Conservation (phyloP, 1,140 invertebrate species). For the Chrysoperla carnea region DNA sequence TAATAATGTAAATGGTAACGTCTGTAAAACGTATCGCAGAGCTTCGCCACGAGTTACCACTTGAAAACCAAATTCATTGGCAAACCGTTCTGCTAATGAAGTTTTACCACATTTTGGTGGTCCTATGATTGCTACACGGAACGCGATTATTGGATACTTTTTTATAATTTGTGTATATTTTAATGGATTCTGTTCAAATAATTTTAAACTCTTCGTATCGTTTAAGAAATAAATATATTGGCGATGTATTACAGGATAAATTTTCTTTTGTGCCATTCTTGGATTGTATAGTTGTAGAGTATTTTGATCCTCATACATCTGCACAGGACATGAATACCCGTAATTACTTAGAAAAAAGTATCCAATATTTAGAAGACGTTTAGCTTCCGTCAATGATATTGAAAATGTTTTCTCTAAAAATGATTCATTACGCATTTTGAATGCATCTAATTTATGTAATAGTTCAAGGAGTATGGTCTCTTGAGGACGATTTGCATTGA, state of each 20-base stretch:
- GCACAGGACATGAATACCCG: constrained; percentile 35
- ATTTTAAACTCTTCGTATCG: constrained; percentile 22
- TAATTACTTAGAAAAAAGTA: constrained; percentile 37
- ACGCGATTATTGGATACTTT: constrained; percentile 30
- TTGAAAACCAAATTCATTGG: constrained; percentile 26
- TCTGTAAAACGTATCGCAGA: constrained; percentile 24
- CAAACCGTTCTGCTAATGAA: constrained; percentile 34
- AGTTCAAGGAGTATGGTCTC: constrained; percentile 19
- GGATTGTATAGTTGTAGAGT: constrained; percentile 28
- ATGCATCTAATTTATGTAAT: constrained; percentile 14
- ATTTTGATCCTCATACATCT: constrained; percentile 25
- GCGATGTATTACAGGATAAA: constrained; percentile 32
- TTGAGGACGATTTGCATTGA: constrained; percentile 20
- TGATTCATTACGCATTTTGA: constrained; percentile 25
- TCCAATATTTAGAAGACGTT: constrained; percentile 28
- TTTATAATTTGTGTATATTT: constrained; percentile 25
- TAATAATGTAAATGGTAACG: constrained; percentile 26
- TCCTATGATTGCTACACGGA: constrained; percentile 61
- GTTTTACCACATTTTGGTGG: constrained; percentile 74
- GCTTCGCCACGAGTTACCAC: constrained; percentile 28
- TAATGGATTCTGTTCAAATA: constrained; percentile 30
- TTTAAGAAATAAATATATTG: constrained; percentile 36
- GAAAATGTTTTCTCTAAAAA: constrained; percentile 31
- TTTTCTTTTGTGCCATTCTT: constrained; percentile 18
- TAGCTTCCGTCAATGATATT: constrained; percentile 28